Evolutionary conservation across 2,113 vertebrate genomes (phyloP).

Genomic region (Sarotherodon lohbergeri): DNA sequence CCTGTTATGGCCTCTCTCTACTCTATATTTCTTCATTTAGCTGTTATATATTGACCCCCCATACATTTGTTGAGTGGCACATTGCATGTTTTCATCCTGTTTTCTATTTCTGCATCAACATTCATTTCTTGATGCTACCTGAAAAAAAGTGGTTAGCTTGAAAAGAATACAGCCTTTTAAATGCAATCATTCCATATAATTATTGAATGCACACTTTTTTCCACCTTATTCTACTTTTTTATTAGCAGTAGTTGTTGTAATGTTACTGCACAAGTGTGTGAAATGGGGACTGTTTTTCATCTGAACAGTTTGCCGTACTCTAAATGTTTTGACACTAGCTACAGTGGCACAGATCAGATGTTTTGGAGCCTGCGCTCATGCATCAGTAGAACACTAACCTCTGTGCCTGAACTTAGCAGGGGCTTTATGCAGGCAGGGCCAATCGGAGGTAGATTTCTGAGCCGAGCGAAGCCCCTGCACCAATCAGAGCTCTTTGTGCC

Average conservation of each 20-base stretch:
- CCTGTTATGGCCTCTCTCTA: background rate
- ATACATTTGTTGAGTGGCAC: background rate
- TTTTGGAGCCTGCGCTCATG: background rate
- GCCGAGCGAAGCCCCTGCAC: background rate
- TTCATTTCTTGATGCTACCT: background rate
- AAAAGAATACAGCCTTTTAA: background rate
- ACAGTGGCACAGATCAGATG: background rate
- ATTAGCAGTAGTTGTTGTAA: background rate
- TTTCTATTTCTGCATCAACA: background rate
- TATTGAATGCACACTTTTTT: background rate
- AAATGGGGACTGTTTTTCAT: background rate
- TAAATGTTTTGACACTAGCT: background rate
- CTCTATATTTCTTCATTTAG: background rate
- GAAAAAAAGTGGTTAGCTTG: background rate
- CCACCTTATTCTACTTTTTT: background rate
- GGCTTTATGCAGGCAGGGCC: conserved; percentile 8
- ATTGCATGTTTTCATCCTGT: background rate
- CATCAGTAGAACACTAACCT: conserved; percentile 32
- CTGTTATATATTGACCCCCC: background rate
- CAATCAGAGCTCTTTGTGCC: conserved; percentile 37
- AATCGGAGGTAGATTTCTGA: conserved; percentile 24
- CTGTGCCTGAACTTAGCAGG: background rate
- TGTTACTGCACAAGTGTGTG: background rate
- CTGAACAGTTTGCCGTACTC: background rate
- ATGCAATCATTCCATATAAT: background rate